Evolutionary conservation across 53 echinoderm and acorn worm genomes (phyloP).

Genomic region (Echinarachnius parma): DNA sequence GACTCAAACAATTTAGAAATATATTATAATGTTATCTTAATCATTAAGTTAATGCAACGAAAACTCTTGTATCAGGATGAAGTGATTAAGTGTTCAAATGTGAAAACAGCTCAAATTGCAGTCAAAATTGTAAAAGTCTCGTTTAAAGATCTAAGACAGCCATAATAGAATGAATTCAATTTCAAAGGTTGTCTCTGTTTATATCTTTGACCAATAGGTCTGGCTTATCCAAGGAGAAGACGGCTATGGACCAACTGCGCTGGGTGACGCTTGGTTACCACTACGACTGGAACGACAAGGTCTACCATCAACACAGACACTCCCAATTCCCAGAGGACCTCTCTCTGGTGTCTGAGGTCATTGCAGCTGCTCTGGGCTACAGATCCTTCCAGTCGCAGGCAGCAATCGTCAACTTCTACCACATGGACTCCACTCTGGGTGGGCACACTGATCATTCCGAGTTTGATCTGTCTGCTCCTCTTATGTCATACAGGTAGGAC

Average conservation of each 20-base stretch:
- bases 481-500: constrained; percentile 80
- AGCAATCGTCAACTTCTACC: constrained; percentile 85
- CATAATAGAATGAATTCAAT: no score
- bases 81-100: no score
- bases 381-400: constrained; percentile 62
- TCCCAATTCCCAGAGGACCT: constrained; percentile 71
- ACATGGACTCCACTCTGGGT: constrained; percentile 79
- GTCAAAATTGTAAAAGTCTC: no score
- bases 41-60: no score
- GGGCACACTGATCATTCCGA: constrained; percentile 94
- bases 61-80: no score
- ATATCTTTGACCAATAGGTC: not conserved
- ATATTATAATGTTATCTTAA: no score
- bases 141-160: no score
- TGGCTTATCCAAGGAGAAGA: constrained; percentile 7
- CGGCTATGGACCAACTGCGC: constrained; percentile 55
- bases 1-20: no score
- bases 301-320: constrained; percentile 55
- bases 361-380: constrained; percentile 60
- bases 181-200: not conserved
- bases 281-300: constrained; percentile 82
- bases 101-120: no score
- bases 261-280: constrained; percentile 98
- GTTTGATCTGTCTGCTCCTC: constrained; percentile 75
- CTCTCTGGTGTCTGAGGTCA: constrained; percentile 45